Evolutionary conservation across 2,113 vertebrate species (phyloP).

Genomic region (Psittacus erithacus): DNA sequence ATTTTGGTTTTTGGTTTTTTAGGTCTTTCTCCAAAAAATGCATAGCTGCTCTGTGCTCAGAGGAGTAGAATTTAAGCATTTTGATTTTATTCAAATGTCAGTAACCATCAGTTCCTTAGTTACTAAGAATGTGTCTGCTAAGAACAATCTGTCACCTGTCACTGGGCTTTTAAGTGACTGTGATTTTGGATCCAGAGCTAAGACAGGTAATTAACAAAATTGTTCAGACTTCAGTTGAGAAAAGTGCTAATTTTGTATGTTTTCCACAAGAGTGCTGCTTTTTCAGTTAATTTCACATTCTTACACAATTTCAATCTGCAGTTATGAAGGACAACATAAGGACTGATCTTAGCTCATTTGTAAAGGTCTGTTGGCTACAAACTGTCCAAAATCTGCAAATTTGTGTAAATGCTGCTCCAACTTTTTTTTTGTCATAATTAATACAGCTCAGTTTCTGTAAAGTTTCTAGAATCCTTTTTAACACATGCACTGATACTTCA

Average conservation of each 20-base stretch:
- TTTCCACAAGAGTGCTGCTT: neutral
- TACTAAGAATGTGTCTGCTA: neutral
- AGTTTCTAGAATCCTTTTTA: neutral
- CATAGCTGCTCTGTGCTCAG: neutral
- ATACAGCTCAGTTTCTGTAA: neutral
- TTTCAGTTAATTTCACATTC: neutral
- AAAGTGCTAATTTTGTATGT: neutral
- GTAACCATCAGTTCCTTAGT: neutral
- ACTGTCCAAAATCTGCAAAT: neutral
- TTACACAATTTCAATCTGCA: neutral
- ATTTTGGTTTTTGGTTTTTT: neutral
- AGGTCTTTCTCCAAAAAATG: neutral
- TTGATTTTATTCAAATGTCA: neutral
- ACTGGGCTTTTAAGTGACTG: neutral
- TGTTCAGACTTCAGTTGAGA: neutral
- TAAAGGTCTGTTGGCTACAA: neutral
- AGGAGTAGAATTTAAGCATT: neutral
- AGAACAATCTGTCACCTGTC: slow-evolving; percentile 26
- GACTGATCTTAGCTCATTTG: neutral
- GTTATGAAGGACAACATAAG: neutral
- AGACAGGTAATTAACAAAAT: slow-evolving; percentile 22
- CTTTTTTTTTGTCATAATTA: neutral
- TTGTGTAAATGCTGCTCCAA: neutral
- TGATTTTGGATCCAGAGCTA: slow-evolving; percentile 9
- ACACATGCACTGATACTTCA: neutral